Evolutionary conservation across 2,888 invertebrate genomes (phyloP).

Genomic region (Leptinotarsa haldemani): DNA sequence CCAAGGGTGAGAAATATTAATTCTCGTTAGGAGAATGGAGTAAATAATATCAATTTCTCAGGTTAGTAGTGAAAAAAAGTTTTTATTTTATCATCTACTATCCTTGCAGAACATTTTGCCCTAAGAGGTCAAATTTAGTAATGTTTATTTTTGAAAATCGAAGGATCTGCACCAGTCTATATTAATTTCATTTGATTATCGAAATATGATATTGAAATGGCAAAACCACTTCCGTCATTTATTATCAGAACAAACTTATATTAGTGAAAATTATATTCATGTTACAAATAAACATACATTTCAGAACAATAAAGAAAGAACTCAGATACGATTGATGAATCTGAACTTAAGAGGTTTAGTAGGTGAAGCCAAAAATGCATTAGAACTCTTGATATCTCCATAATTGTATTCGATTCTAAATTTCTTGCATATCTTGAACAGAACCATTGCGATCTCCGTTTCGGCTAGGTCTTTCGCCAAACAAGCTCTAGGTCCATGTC

Average conservation of each 20-base stretch:
- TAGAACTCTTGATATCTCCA: slow-evolving; percentile 72
- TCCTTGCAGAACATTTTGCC: too few relatives aligned
- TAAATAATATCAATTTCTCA: too few relatives aligned
- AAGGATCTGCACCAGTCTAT: too few relatives aligned
- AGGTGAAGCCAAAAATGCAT: slow-evolving; percentile 71
- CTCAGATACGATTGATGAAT: slow-evolving; percentile 70
- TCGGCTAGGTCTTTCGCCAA: slow-evolving; percentile 74
- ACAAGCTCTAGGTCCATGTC: slow-evolving; percentile 73
- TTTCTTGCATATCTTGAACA: slow-evolving; percentile 71
- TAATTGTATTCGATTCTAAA: slow-evolving; percentile 77
- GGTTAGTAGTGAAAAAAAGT: too few relatives aligned
- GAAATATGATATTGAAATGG: too few relatives aligned
- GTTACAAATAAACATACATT: background rate
- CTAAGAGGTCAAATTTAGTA: too few relatives aligned
- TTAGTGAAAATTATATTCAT: slow-evolving; percentile 7
- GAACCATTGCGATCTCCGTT: slow-evolving; percentile 70
- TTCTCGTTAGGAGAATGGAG: too few relatives aligned
- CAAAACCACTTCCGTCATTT: too few relatives aligned
- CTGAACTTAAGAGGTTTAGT: slow-evolving; percentile 73
- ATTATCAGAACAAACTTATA: background rate
- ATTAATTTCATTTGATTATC: too few relatives aligned
- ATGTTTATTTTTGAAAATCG: too few relatives aligned
- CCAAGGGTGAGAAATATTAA: too few relatives aligned
- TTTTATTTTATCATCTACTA: too few relatives aligned
- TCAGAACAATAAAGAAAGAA: slow-evolving; percentile 28